phyloP scores from a whole-genome alignment of 2,888 invertebrate species.

The Tribolium freemani region DNA sequence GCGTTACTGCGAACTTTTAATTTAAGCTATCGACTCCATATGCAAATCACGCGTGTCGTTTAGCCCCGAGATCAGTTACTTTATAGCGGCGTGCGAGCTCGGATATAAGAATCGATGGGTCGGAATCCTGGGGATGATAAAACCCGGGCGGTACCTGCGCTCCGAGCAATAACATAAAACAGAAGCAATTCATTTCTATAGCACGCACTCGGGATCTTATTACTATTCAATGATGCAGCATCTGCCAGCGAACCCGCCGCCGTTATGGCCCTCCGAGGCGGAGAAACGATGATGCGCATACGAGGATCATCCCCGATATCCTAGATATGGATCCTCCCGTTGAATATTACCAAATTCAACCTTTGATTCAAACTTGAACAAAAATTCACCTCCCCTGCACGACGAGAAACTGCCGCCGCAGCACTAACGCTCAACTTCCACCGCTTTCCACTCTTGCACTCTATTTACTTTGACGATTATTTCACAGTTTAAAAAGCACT shows the following conservation, averaged over 20 bases:
- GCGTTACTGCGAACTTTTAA: slow-evolving; percentile 58
- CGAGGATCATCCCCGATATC: slow-evolving; percentile 36
- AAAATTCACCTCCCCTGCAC: background rate
- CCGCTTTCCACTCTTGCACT: too few species aligned
- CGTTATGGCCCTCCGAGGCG: slow-evolving; percentile 61
- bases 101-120: slow-evolving; percentile 57
- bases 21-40: slow-evolving; percentile 66
- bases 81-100: slow-evolving; percentile 60
- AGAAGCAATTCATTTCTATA: slow-evolving; percentile 65
- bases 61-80: slow-evolving; percentile 65
- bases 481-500: too few species aligned
- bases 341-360: slow-evolving; percentile 34
- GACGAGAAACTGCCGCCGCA: background rate
- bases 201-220: slow-evolving; percentile 67
- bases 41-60: slow-evolving; percentile 68
- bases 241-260: slow-evolving; percentile 54
- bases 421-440: background rate
- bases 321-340: slow-evolving; percentile 39
- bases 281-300: slow-evolving; percentile 43
- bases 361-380: slow-evolving; percentile 22
- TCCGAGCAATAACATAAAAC: slow-evolving; percentile 63
- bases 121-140: slow-evolving; percentile 47
- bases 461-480: too few species aligned
- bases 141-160: slow-evolving; percentile 58
- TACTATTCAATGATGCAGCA: slow-evolving; percentile 69